Evolutionary conservation across 2,797 vertebrate species (phyloP).

Genomic region (Semotilus atromaculatus): DNA sequence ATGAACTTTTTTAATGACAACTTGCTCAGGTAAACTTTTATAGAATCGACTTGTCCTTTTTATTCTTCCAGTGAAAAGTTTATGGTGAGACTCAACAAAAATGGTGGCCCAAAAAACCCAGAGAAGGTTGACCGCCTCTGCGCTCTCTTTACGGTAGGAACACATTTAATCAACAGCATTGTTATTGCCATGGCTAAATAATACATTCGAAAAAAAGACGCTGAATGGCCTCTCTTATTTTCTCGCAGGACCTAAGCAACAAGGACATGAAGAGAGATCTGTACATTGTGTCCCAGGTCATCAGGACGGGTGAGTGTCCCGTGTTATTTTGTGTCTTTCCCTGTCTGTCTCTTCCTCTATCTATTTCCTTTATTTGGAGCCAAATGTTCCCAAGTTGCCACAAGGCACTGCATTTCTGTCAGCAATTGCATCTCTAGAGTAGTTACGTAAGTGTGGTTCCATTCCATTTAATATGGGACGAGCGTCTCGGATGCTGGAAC

Average conservation of each 20-base stretch:
- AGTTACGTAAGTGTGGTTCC: slow-evolving; percentile 39
- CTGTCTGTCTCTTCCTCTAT: not conserved
- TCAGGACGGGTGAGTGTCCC: slow-evolving; percentile 90
- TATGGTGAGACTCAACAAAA: slow-evolving; percentile 98
- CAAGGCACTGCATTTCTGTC: slow-evolving; percentile 29
- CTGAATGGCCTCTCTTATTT: not conserved
- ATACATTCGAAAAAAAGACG: not conserved
- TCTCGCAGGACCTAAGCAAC: slow-evolving; percentile 92
- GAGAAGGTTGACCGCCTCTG: slow-evolving; percentile 97
- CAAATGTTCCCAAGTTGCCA: slow-evolving; percentile 24
- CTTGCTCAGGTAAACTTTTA: not conserved
- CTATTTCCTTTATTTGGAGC: slow-evolving; percentile 1
- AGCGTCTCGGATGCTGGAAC: not conserved
- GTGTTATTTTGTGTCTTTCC: not conserved
- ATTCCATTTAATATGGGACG: not conserved
- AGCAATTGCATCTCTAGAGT: slow-evolving; percentile 31
- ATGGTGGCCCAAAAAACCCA: slow-evolving; percentile 95
- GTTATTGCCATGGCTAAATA: not conserved
- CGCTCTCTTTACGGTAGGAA: slow-evolving; percentile 93
- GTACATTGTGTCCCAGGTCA: slow-evolving; percentile 96
- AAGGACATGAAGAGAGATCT: slow-evolving; percentile 99
- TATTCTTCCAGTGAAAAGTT: slow-evolving; percentile 91
- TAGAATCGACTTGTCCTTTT: slow-evolving; percentile 49
- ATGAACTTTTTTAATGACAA: not conserved
- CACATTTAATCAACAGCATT: not conserved